These are phyloP conservation scores for Sicus ferrugineus DNA, from an alignment of 2,888 invertebrate species.

Conservation along the genomic window DNA sequence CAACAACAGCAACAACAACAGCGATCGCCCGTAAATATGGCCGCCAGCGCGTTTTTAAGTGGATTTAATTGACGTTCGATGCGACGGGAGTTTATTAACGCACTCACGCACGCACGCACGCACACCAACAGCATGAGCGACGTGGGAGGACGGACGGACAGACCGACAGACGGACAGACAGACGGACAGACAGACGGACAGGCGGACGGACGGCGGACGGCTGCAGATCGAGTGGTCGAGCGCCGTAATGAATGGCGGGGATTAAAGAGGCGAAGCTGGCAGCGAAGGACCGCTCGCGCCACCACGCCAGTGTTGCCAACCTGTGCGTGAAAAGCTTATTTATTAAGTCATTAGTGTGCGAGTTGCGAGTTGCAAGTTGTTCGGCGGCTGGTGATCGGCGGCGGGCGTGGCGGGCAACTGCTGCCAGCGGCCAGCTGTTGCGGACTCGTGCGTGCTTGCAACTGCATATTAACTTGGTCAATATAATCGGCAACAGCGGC, in stretches of 20 bases:
- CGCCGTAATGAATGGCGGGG: constrained; percentile 64
- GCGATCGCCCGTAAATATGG: constrained; percentile 33
- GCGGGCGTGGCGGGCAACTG: not conserved
- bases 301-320: constrained; percentile 37
- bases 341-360: constrained; percentile 60
- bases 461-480: constrained; percentile 24
- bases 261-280: constrained; percentile 64
- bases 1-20: constrained; percentile 24
- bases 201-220: not conserved
- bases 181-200: too few species aligned
- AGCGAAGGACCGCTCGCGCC: constrained; percentile 23
- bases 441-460: not conserved
- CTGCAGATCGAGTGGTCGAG: constrained; percentile 30
- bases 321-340: constrained; percentile 54
- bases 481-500: constrained; percentile 13
- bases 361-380: not conserved
- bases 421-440: not conserved
- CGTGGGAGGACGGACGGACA: too few species aligned
- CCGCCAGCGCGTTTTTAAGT: constrained; percentile 51
- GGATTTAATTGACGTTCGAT: constrained; percentile 60
- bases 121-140: not conserved
- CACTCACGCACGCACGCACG: not conserved
- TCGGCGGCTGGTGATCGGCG: not conserved
- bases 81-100: constrained; percentile 33
- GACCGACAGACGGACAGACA: too few species aligned